These are phyloP conservation scores for Mixornis gularis DNA, from an alignment of 2,113 vertebrate species.

Conservation along the genomic window DNA sequence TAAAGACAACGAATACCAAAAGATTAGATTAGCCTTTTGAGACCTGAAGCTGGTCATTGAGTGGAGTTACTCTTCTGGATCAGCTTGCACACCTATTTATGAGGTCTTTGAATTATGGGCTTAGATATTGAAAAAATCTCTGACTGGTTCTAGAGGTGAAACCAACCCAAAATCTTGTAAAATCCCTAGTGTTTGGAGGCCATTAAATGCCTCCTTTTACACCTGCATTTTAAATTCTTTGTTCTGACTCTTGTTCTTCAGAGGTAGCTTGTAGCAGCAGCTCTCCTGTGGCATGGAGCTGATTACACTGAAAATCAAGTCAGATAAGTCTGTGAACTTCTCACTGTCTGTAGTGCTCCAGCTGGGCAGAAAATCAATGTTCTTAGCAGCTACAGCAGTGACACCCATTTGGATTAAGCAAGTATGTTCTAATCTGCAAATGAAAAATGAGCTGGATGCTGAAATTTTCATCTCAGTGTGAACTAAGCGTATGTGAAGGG, in stretches of 20 bases:
- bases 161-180: not conserved
- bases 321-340: constrained; percentile 1
- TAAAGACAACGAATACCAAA: not conserved
- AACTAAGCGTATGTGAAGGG: not conserved
- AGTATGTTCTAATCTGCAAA: not conserved
- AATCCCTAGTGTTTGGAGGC: not conserved
- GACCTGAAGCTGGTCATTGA: not conserved
- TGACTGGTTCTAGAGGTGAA: not conserved
- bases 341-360: not conserved
- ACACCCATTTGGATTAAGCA: not conserved
- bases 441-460: not conserved
- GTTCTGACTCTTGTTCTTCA: not conserved
- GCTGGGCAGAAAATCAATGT: constrained; percentile 38
- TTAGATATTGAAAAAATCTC: not conserved
- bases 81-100: not conserved
- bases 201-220: not conserved
- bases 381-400: not conserved
- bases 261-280: not conserved
- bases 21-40: not conserved
- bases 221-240: not conserved
- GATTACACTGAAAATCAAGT: constrained; percentile 20
- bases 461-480: not conserved
- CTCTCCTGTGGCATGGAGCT: not conserved
- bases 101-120: not conserved
- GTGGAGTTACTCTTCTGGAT: not conserved